phyloP scores from a whole-genome alignment of 2,113 vertebrate genomes.

The Puffinus mauretanicus region DNA sequence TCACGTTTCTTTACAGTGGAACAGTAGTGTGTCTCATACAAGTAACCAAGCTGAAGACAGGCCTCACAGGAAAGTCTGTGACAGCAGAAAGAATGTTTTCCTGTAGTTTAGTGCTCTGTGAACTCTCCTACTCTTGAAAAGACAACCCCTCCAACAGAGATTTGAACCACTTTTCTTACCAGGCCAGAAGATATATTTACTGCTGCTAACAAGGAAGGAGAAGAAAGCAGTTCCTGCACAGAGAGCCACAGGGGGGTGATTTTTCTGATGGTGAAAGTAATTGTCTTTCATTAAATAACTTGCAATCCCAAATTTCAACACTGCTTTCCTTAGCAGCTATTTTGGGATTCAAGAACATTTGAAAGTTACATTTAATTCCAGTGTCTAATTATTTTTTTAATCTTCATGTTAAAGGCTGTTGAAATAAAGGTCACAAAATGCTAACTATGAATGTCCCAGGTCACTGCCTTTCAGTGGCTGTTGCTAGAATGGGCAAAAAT shows the following conservation, averaged over 20 bases:
- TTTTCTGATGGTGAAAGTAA: constrained; percentile 14
- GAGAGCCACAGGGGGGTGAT: background rate
- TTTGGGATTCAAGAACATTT: constrained; percentile 33
- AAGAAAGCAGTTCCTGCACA: background rate
- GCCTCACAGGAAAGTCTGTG: background rate
- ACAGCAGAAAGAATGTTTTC: background rate
- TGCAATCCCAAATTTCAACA: background rate
- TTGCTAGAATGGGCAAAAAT: background rate
- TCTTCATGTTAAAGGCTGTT: background rate
- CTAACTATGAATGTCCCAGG: constrained; percentile 4
- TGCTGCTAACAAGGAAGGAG: background rate
- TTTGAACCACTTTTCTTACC: background rate
- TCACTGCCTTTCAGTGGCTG: background rate
- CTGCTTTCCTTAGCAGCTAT: constrained; percentile 16
- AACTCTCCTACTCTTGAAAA: background rate
- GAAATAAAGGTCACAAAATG: constrained; percentile 38
- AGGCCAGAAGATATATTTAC: background rate
- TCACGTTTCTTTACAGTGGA: background rate
- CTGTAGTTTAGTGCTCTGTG: background rate
- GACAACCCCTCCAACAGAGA: background rate
- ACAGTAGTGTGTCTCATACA: background rate
- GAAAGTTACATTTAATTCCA: constrained; percentile 31
- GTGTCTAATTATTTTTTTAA: constrained; percentile 38
- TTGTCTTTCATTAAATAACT: constrained; percentile 31
- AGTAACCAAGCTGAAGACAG: background rate